Conservation (phyloP, 2,888 invertebrate genomes). For the Gerosis bhagava region DNA sequence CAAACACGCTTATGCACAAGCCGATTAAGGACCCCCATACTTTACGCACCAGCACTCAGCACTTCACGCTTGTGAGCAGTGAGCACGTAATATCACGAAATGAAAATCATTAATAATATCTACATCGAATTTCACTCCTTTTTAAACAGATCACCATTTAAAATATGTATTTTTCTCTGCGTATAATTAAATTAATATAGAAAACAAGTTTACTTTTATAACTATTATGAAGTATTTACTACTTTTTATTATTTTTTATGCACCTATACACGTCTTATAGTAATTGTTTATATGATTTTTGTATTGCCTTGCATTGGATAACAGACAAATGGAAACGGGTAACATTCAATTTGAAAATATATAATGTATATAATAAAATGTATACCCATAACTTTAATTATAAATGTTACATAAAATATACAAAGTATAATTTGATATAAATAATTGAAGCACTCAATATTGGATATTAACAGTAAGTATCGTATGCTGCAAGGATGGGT, state of each 20-base stretch:
- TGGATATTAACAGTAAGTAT: slow-evolving; percentile 14
- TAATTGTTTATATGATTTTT: slow-evolving; percentile 44
- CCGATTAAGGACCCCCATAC: slow-evolving; percentile 17
- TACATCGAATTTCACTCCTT: too few species aligned
- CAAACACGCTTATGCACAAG: slow-evolving; percentile 33
- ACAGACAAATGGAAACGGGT: slow-evolving; percentile 71
- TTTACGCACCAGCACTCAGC: slow-evolving; percentile 6
- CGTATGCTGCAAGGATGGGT: slow-evolving; percentile 27
- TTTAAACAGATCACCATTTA: too few species aligned
- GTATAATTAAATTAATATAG: too few species aligned
- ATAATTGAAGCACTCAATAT: background rate
- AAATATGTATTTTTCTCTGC: too few species aligned
- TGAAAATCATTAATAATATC: too few species aligned
- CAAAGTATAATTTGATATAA: slow-evolving; percentile 26
- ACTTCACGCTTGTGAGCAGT: slow-evolving; percentile 25
- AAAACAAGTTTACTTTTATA: too few species aligned
- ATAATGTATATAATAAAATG: too few species aligned
- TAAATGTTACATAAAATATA: too few species aligned
- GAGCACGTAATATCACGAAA: too few species aligned
- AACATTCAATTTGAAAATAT: too few species aligned
- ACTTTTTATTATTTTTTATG: background rate
- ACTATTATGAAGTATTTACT: too few species aligned
- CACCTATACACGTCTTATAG: background rate
- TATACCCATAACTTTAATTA: too few species aligned
- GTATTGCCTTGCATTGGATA: slow-evolving; percentile 75